Evolutionary conservation across 2,797 vertebrate genomes (phyloP), one percentile per base, ranked within the genome.

Genomic region (Erpetoichthys calabaricus): DNA sequence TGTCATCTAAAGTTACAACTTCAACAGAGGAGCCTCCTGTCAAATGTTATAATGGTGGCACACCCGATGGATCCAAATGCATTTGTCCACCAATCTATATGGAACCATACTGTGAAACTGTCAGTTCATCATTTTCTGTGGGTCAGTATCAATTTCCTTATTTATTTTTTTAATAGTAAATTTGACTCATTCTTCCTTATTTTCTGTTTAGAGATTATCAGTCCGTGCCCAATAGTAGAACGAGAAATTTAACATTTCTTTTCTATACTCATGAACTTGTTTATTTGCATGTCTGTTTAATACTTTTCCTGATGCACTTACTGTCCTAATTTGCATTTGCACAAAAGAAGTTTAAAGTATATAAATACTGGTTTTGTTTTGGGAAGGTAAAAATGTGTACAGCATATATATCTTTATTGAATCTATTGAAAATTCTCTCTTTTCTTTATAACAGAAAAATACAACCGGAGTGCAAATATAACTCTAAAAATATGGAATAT

Each of bases 401-500:
- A 43, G 5, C 0, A 4, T 60, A 44, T 42, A 8, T 0, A 3
- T 58, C 52, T 4, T 3, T 2, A 9, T 63, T 3, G 44, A 51
- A 9, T 58, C 60, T 56, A 5, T 3, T 3, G 2, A 46, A 1
- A 0, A 1, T 42, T 1, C 3, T 0, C 60, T 55, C 25, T 3
- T 0, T 0, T 25, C 25, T 62, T 46, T 58, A 3, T 61, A 64
- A 45, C 50, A 73, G 71, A 59, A 42, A 4, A 1, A 7, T 59
- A 69, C 58, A 41, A 55, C 0, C 56, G 56, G 42, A 45, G 49
- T 1, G 57, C 59, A 6, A 3, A 43, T 1, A 57, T 67, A 58
- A 1, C 2, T 5, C 7, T 73, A n/a, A 41, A 53, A 45, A n/a
- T 76, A 10, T 47, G 45, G 9, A 3, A 60, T 56, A 3, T 4